Evolutionary conservation across 2,888 invertebrate species (phyloP).

Genomic region (Cylloceria caligata): DNA sequence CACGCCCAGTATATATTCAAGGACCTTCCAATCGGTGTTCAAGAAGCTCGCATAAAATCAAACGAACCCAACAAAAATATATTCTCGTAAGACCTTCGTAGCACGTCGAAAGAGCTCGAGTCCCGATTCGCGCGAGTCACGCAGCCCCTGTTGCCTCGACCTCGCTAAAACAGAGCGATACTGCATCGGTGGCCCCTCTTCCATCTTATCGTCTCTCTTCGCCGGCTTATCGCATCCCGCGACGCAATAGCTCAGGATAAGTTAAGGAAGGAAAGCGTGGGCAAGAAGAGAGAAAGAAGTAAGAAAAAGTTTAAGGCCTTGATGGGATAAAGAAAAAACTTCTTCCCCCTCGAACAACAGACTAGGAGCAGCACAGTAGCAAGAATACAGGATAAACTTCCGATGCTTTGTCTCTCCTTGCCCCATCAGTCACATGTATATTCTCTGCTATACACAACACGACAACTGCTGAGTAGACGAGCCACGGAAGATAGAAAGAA

Average conservation of each 20-base stretch:
- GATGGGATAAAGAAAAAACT: constrained; percentile 59
- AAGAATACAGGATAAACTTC: constrained; percentile 62
- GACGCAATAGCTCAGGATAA: neutral
- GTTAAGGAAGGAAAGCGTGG: neutral
- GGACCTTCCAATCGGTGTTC: constrained; percentile 36
- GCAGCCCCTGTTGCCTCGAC: constrained; percentile 1
- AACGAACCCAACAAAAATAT: constrained; percentile 53
- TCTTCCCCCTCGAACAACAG: constrained; percentile 39
- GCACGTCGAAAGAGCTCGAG: neutral
- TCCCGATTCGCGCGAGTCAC: constrained; percentile 12
- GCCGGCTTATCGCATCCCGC: neutral
- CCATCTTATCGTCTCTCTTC: constrained; percentile 1
- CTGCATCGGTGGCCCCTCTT: constrained; percentile 10
- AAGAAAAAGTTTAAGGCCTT: constrained; percentile 49
- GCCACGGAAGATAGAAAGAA: constrained; percentile 3
- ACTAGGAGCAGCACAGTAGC: constrained; percentile 29
- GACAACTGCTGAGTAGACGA: constrained; percentile 10
- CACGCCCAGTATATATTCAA: constrained; percentile 3
- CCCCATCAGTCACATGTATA: constrained; percentile 47
- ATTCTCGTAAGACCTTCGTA: constrained; percentile 53
- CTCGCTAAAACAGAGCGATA: neutral
- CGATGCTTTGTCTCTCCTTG: constrained; percentile 59
- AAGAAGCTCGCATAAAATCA: constrained; percentile 43
- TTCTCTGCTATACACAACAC: constrained; percentile 30
- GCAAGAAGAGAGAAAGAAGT: constrained; percentile 4